These are phyloP conservation scores for Hippopotamyrus pictus DNA, from an alignment of 2,797 vertebrate genomes.

Conservation along the genomic window DNA sequence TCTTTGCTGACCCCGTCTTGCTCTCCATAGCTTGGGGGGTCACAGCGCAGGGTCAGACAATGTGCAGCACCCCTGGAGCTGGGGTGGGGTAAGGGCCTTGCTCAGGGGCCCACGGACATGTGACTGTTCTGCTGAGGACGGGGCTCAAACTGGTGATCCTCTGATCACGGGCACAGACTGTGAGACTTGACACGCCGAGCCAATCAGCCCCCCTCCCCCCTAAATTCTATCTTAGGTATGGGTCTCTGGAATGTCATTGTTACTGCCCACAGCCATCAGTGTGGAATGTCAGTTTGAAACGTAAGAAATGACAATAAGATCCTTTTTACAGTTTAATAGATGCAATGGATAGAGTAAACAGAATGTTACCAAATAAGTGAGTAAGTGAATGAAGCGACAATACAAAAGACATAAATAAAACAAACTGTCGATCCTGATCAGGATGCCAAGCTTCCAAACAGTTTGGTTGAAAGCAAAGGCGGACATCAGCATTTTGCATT, in stretches of 20 bases:
- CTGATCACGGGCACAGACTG: neutral
- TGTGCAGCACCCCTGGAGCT: neutral
- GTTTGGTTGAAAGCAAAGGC: neutral
- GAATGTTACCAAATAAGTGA: neutral
- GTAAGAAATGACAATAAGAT: neutral
- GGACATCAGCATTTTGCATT: neutral
- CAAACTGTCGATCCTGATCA: neutral
- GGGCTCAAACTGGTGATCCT: neutral
- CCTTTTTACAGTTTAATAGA: neutral
- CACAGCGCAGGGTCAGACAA: neutral
- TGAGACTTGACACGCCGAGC: neutral
- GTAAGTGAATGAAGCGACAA: neutral
- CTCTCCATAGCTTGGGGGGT: neutral
- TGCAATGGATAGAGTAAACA: neutral
- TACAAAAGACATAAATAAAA: neutral
- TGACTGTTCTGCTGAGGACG: neutral
- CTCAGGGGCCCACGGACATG: neutral
- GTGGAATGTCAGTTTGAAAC: neutral
- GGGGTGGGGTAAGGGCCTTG: neutral
- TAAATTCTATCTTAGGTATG: too few species aligned
- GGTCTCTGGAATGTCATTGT: neutral
- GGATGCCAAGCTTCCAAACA: neutral
- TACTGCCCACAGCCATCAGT: neutral
- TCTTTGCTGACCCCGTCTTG: neutral
- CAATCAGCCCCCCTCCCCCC: too few species aligned